Conservation (phyloP, 2,113 vertebrate genomes). For the Perca schrenkii region DNA sequence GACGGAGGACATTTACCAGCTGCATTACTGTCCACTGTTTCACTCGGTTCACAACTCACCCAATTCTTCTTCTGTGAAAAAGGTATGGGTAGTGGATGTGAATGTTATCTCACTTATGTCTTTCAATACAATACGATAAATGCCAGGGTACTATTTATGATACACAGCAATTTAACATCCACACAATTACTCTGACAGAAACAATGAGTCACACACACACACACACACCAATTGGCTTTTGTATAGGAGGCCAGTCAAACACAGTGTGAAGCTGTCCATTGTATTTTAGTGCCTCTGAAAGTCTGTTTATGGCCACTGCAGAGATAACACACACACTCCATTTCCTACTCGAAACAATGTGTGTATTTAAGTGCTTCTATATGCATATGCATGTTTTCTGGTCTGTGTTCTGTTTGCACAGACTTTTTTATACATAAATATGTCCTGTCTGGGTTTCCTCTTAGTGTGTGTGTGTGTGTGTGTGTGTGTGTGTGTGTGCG, state of each 20-base stretch:
- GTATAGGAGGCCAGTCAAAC: conserved; percentile 56
- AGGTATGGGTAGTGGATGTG: conserved; percentile 5
- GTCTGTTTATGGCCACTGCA: conserved; percentile 63
- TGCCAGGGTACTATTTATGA: conserved; percentile 43
- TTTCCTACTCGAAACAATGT: conserved; percentile 77
- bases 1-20: background rate
- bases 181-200: conserved; percentile 47
- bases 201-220: conserved; percentile 44
- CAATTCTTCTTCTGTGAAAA: conserved; percentile 21
- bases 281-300: conserved; percentile 54
- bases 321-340: conserved; percentile 66
- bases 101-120: conserved; percentile 65
- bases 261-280: conserved; percentile 67
- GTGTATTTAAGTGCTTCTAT: conserved; percentile 41
- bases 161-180: conserved; percentile 34
- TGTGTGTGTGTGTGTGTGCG: background rate
- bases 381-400: conserved; percentile 38
- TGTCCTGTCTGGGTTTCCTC: conserved; percentile 30
- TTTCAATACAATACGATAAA: conserved; percentile 34
- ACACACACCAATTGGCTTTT: conserved; percentile 22
- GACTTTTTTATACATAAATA: background rate
- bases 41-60: background rate
- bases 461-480: background rate
- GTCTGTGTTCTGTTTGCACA: background rate
- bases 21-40: background rate